A percentile compares a stretch with the other conserved stretches of the same genome.
Evolutionary conservation across 2,113 vertebrate species (phyloP).

Genomic region (Pheucticus melanocephalus): DNA sequence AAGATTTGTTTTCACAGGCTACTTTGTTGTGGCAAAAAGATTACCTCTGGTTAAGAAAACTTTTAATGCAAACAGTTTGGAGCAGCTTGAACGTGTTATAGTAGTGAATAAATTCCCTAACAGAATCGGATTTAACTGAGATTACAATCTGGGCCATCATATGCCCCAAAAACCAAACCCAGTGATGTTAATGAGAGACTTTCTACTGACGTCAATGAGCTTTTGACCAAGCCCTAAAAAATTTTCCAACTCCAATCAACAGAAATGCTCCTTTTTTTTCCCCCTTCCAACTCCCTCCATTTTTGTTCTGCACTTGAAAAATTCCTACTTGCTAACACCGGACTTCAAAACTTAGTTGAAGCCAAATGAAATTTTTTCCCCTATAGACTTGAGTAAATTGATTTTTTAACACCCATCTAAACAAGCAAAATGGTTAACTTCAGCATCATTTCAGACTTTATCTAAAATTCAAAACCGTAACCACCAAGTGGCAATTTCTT

Average conservation of each 20-base stretch:
- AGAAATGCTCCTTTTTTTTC: background rate
- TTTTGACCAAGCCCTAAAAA: slow-evolving; percentile 56
- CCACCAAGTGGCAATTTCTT: background rate
- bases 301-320: background rate
- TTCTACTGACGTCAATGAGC: slow-evolving; percentile 60
- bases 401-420: background rate
- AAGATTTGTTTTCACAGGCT: background rate
- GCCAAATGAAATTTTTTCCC: background rate
- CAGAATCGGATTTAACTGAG: slow-evolving; percentile 63
- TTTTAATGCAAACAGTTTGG: slow-evolving; percentile 33
- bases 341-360: background rate
- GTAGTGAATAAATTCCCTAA: slow-evolving; percentile 49
- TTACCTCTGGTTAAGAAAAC: slow-evolving; percentile 19
- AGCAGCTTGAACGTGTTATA: slow-evolving; percentile 40
- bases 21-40: background rate
- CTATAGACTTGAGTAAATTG: background rate
- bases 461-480: background rate
- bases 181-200: slow-evolving; percentile 58
- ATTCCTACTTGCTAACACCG: background rate
- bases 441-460: background rate
- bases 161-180: slow-evolving; percentile 60
- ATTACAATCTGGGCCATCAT: slow-evolving; percentile 67
- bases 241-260: background rate
- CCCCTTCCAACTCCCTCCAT: background rate
- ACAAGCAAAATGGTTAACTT: background rate